Evolutionary conservation across 2,113 vertebrate species (phyloP).

Genomic region (Pomatorhinus ruficollis): DNA sequence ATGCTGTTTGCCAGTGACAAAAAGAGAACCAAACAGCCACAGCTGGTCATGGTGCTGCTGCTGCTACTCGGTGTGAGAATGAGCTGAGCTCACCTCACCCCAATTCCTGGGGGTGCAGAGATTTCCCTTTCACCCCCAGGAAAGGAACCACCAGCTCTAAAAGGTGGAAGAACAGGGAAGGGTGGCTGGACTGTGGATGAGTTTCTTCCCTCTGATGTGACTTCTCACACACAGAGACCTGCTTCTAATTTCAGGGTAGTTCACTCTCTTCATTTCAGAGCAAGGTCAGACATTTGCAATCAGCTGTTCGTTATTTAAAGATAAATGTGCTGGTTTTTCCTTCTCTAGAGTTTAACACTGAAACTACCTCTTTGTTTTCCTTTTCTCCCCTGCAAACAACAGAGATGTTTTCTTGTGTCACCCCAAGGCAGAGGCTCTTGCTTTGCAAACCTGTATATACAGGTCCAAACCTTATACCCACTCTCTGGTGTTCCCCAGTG

Average conservation of each 20-base stretch:
- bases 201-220: background rate
- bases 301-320: background rate
- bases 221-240: background rate
- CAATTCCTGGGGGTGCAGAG: background rate
- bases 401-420: background rate
- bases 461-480: background rate
- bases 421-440: background rate
- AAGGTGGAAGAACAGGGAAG: background rate
- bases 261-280: background rate
- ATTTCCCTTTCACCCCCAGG: background rate
- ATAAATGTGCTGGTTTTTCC: background rate
- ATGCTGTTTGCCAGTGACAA: background rate
- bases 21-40: background rate
- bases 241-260: background rate
- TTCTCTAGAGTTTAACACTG: background rate
- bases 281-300: background rate
- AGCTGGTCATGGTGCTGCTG: background rate
- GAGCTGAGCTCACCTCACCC: background rate
- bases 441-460: background rate
- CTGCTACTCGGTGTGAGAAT: background rate
- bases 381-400: background rate
- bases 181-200: background rate
- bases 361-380: background rate
- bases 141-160: background rate
- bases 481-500: accelerated